A percentile compares a stretch with the other conserved stretches of the same genome.
These are phyloP conservation scores for Keiferia lycopersicella DNA, from an alignment of 2,888 invertebrate genomes.

Conservation along the genomic window DNA sequence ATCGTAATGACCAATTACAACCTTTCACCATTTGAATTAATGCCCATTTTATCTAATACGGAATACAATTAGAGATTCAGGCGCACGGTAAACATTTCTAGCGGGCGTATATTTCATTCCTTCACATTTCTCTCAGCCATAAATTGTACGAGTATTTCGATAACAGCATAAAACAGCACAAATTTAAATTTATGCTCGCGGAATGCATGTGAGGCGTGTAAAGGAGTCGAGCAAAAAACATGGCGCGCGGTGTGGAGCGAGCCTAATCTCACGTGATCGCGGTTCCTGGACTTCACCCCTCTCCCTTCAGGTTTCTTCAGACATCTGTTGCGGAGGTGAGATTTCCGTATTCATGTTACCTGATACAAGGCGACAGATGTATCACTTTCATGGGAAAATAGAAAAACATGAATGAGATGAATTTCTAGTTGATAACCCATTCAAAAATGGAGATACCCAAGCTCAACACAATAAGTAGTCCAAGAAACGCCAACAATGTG, in stretches of 20 bases:
- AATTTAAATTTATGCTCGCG: conserved; percentile 75
- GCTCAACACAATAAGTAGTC: neutral
- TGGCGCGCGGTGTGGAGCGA: conserved; percentile 43
- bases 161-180: conserved; percentile 69
- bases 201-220: conserved; percentile 71
- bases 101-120: conserved; percentile 60
- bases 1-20: conserved; percentile 24
- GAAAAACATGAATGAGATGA: neutral
- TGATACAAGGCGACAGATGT: neutral
- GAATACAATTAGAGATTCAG: conserved; percentile 54
- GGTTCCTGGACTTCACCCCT: conserved; percentile 32
- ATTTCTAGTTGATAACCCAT: neutral
- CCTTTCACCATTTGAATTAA: conserved; percentile 28
- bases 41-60: conserved; percentile 28
- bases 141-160: conserved; percentile 75
- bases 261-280: conserved; percentile 73
- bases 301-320: neutral
- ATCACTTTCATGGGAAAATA: neutral
- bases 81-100: conserved; percentile 55
- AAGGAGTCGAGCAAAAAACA: conserved; percentile 67
- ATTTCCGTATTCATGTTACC: conserved; percentile 6
- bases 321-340: conserved; percentile 12
- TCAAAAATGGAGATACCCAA: neutral
- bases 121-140: conserved; percentile 61
- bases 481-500: neutral